Evolutionary conservation across 2,113 vertebrate species (phyloP).

Genomic region (Strix uralensis): DNA sequence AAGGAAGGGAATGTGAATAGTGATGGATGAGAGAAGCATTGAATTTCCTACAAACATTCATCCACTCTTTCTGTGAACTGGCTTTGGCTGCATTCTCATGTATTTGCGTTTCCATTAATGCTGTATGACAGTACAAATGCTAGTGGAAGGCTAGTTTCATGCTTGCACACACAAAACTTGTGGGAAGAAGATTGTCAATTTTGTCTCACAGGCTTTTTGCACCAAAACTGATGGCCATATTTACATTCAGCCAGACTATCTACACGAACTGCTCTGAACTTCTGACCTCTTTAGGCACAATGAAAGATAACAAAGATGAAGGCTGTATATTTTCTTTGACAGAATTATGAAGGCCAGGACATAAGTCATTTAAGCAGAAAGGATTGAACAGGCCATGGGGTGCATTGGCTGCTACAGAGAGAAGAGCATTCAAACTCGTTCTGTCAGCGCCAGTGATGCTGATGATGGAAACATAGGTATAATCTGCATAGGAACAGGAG

Average conservation of each 20-base stretch:
- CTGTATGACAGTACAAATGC: background rate
- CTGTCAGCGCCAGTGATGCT: background rate
- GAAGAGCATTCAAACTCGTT: background rate
- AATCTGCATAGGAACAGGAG: constrained; percentile 27
- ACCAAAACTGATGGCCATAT: constrained; percentile 47
- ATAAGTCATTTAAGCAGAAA: constrained; percentile 58
- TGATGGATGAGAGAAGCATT: constrained; percentile 57
- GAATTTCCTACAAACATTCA: constrained; percentile 54
- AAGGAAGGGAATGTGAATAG: constrained; percentile 54
- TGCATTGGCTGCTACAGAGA: background rate
- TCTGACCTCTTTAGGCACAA: constrained; percentile 67
- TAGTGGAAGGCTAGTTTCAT: constrained; percentile 15
- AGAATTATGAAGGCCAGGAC: constrained; percentile 62
- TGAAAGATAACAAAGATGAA: constrained; percentile 68
- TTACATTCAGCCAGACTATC: constrained; percentile 56
- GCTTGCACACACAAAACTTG: constrained; percentile 57
- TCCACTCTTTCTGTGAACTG: background rate
- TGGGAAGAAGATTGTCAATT: constrained; percentile 48
- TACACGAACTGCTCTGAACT: constrained; percentile 50
- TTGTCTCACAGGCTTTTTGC: constrained; percentile 18
- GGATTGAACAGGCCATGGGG: background rate
- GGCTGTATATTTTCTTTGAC: constrained; percentile 64
- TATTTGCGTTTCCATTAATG: background rate
- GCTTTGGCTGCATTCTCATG: background rate
- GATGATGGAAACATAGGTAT: background rate